A percentile compares a stretch with the other conserved stretches of the same genome.
phyloP scores from a whole-genome alignment of 2,888 invertebrate species.

The Heteromurus nitidus region DNA sequence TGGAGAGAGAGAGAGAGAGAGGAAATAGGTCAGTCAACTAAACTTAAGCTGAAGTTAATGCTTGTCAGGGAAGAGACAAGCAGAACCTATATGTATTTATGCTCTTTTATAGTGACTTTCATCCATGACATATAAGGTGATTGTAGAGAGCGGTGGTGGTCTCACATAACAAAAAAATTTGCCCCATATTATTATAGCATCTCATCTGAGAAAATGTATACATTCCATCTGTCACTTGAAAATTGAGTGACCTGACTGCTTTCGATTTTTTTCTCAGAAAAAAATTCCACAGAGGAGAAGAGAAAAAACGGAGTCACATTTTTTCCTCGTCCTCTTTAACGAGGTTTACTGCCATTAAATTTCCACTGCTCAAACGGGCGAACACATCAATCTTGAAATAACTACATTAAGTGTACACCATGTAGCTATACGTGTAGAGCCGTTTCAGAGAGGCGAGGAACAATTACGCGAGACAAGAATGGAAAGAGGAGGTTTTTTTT shows the following conservation, averaged over 20 bases:
- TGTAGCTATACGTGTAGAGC: background rate
- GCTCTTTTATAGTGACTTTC: no score
- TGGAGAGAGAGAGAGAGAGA: no score
- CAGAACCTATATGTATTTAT: no score
- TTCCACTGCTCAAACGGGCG: background rate
- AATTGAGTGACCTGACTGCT: slow-evolving; percentile 10
- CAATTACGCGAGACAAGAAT: slow-evolving; percentile 33
- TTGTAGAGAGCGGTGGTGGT: no score
- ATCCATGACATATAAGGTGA: no score
- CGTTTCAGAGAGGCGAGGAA: background rate
- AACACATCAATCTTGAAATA: slow-evolving; percentile 54
- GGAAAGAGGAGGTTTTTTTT: background rate
- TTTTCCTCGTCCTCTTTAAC: slow-evolving; percentile 24
- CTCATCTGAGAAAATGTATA: no score
- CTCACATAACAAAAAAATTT: no score
- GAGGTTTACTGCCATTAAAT: slow-evolving; percentile 41
- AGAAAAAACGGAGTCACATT: slow-evolving; percentile 13
- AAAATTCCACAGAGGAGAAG: background rate
- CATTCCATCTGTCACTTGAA: background rate
- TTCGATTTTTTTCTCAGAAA: background rate
- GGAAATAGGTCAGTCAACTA: slow-evolving; percentile 60
- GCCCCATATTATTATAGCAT: no score
- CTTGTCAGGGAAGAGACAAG: slow-evolving; percentile 46
- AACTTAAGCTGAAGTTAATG: slow-evolving; percentile 55
- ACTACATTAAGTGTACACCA: slow-evolving; percentile 7